Base-by-base conservation (phyloP, 2,797 vertebrate genomes). In the Pristis pectinata region DNA sequence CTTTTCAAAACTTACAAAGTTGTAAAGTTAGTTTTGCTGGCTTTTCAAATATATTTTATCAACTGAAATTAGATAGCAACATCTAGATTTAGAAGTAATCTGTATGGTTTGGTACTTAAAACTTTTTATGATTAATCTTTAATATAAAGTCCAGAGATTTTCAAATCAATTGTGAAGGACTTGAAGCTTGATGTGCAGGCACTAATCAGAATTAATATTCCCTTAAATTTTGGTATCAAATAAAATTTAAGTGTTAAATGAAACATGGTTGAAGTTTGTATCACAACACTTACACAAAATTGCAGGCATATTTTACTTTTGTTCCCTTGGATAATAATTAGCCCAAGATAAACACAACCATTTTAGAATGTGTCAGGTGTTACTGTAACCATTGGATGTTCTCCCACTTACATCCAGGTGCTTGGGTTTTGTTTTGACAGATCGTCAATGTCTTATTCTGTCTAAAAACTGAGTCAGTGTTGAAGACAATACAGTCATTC, bases 1-100 rank as follows among this genome's bases (percentile, higher is more conserved):
- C 94, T 49, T 49, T 94, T 44, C 67, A 13, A 94, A 74, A 94
- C 24, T 53, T 94, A 34, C 24, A 94, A 76, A 76, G 70, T 94
- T 94, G 92, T 93, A 72, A 93, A 93, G 44, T 93, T 49, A 44
- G 41, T 53, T 76, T 92, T 92, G 30, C 61, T 22, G 24, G 44
- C 44, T 56, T 70, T 94, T 53, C 67, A 74, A 76, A 76, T 34
- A 10, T 34, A 76, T 72, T 64, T 72, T n/a, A 74, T 72, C 15
- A 74, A 24, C 44, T 94, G 87, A 91, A 91, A 72, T 34, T 44
- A 56, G 92, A 94, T 76, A 74, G 70, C 70, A 94, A 17, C 44
- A 74, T 76, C 70, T 34, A 76, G 41, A 74, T 94, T 56, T 53
- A 2, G 27, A 34, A 13, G 91, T 30, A 11, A 64, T 93, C 41